Conservation (phyloP, 2,797 vertebrate genomes). For the Enteromius treurensis region DNA sequence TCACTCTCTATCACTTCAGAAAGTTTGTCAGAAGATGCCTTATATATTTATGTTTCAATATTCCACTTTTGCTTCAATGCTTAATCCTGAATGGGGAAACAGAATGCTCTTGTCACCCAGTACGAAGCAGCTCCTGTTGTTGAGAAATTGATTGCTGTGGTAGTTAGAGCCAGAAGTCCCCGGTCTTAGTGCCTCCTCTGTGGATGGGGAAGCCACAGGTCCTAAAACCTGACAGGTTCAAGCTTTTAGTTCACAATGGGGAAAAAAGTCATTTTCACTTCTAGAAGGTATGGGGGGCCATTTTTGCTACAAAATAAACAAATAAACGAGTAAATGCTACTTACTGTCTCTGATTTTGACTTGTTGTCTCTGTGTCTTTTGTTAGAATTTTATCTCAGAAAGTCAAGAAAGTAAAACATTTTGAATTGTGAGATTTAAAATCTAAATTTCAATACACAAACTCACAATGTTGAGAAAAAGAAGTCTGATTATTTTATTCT, state of each 20-base stretch:
- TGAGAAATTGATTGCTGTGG: constrained; percentile 77
- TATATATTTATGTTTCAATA: constrained; percentile 59
- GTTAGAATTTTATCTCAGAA: too few species aligned
- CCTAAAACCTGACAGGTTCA: constrained; percentile 74
- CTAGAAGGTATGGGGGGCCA: not conserved
- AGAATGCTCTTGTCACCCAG: constrained; percentile 63
- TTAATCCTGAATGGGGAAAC: constrained; percentile 59
- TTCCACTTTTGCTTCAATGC: constrained; percentile 69
- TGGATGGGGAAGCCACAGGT: constrained; percentile 66
- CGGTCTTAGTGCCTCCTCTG: constrained; percentile 59
- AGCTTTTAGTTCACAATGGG: not conserved
- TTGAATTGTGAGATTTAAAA: too few species aligned
- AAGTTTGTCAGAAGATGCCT: constrained; percentile 44
- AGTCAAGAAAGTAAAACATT: too few species aligned
- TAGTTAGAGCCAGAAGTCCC: constrained; percentile 71
- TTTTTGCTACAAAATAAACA: not conserved
- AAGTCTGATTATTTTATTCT: too few species aligned
- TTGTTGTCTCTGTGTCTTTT: not conserved
- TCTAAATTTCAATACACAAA: too few species aligned
- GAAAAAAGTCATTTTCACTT: not conserved
- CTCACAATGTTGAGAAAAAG: too few species aligned
- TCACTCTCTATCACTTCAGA: constrained; percentile 44
- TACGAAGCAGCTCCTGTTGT: constrained; percentile 74
- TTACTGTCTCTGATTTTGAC: not conserved
- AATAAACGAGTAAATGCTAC: not conserved